Percentiles rank a stretch among this genome's conserved stretches.
phyloP scores from a whole-genome alignment of 2,888 invertebrate species.

The Azorinus chamasolen region DNA sequence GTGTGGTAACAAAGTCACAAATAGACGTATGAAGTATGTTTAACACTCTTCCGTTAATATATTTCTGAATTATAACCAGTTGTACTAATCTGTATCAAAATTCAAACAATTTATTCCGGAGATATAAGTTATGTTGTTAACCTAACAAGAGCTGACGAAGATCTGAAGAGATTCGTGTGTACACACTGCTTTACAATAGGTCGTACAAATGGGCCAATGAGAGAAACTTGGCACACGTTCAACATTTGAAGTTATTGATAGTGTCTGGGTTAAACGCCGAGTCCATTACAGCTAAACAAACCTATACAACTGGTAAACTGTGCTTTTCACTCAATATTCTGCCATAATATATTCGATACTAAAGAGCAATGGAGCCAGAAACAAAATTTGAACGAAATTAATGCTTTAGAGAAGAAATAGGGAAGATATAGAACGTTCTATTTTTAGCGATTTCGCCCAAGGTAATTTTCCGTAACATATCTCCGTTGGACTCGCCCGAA shows the following conservation, averaged over 20 bases:
- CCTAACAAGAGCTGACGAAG: constrained; percentile 63
- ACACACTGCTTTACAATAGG: constrained; percentile 57
- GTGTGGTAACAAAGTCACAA: background rate
- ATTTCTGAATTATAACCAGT: too few relatives aligned
- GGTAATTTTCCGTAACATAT: background rate
- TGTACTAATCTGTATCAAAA: too few relatives aligned
- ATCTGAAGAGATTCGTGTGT: constrained; percentile 47
- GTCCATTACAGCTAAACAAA: constrained; percentile 31
- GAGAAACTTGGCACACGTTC: constrained; percentile 77
- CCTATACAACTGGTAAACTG: too few relatives aligned
- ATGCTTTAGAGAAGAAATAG: too few relatives aligned
- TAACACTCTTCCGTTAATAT: too few relatives aligned
- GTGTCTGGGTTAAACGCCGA: constrained; percentile 70
- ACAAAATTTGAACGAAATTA: too few relatives aligned
- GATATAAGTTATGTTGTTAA: constrained; percentile 5
- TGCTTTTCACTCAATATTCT: too few relatives aligned
- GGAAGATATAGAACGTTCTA: too few relatives aligned
- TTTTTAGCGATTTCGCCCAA: too few relatives aligned
- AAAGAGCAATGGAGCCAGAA: too few relatives aligned
- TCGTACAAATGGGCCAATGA: constrained; percentile 73
- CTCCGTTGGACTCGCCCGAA: constrained; percentile 33
- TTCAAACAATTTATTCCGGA: too few relatives aligned
- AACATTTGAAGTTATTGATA: constrained; percentile 66
- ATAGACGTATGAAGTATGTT: background rate
- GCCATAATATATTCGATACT: too few relatives aligned